Conservation (phyloP, 1,140 invertebrate species). For the Drosophila mauritiana region DNA sequence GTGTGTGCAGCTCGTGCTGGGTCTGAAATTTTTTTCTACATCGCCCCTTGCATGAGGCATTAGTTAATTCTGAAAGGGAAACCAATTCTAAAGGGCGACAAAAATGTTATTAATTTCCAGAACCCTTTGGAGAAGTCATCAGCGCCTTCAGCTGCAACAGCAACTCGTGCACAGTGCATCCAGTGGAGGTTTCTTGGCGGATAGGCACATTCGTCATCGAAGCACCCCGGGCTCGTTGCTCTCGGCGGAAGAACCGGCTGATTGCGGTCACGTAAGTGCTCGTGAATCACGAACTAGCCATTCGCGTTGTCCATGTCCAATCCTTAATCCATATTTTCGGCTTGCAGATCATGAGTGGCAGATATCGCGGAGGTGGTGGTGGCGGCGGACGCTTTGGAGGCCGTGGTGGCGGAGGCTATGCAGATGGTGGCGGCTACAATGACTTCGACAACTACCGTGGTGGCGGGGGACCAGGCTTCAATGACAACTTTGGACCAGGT, state of each 20-base stretch:
- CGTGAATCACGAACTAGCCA: slow-evolving; percentile 14
- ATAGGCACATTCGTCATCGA: slow-evolving; percentile 21
- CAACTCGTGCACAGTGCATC: slow-evolving; percentile 20
- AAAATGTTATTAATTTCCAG: slow-evolving; percentile 77
- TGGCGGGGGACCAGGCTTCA: slow-evolving; percentile 51
- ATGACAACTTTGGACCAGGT: slow-evolving; percentile 65
- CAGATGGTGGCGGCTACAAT: slow-evolving; percentile 65
- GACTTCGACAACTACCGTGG: slow-evolving; percentile 69
- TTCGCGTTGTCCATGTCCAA: slow-evolving; percentile 1
- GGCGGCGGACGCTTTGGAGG: slow-evolving; percentile 52
- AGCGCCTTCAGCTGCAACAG: slow-evolving; percentile 50
- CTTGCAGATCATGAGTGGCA: slow-evolving; percentile 73
- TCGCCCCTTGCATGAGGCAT: slow-evolving; percentile 30
- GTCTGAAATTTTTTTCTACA: slow-evolving; percentile 37
- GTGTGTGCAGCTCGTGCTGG: slow-evolving; percentile 62
- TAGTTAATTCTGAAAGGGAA: slow-evolving; percentile 11
- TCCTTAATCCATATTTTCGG: background rate
- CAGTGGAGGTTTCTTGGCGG: slow-evolving; percentile 20
- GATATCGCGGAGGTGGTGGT: slow-evolving; percentile 70
- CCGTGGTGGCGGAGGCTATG: slow-evolving; percentile 46
- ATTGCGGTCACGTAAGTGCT: slow-evolving; percentile 78
- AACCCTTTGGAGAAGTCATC: slow-evolving; percentile 69
- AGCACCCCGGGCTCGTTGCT: slow-evolving; percentile 29
- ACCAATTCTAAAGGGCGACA: slow-evolving; percentile 8
- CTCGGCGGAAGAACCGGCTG: slow-evolving; percentile 38